These are phyloP conservation scores for Holotrichia oblita DNA, from an alignment of 1,140 invertebrate species.

Conservation along the genomic window DNA sequence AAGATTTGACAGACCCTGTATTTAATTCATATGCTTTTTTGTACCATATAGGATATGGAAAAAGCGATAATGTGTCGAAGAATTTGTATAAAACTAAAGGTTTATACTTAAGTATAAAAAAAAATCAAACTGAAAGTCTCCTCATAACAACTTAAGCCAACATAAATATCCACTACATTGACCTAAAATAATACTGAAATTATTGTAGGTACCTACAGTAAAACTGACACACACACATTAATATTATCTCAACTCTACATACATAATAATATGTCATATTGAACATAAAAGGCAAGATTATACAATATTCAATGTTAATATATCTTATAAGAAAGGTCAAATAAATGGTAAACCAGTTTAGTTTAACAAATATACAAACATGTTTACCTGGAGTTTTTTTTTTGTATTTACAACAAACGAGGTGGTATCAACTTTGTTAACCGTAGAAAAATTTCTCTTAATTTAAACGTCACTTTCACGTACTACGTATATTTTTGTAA, in stretches of 20 bases:
- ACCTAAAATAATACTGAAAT: slow-evolving; percentile 9
- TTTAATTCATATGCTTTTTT: too few relatives aligned
- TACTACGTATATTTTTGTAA: slow-evolving; percentile 1
- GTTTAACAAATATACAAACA: slow-evolving; percentile 32
- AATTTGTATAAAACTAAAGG: too few relatives aligned
- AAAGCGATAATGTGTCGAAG: too few relatives aligned
- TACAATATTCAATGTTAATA: slow-evolving; percentile 32
- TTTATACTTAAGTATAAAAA: too few relatives aligned
- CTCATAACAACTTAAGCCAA: too few relatives aligned
- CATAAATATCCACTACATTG: neutral
- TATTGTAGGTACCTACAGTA: neutral
- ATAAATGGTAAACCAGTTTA: slow-evolving; percentile 29
- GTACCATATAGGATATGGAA: too few relatives aligned
- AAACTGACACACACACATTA: neutral
- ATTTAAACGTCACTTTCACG: slow-evolving; percentile 24
- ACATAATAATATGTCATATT: too few relatives aligned
- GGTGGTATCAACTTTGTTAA: slow-evolving; percentile 12
- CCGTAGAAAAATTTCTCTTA: slow-evolving; percentile 26
- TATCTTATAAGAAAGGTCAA: slow-evolving; percentile 27
- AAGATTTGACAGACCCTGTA: too few relatives aligned
- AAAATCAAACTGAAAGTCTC: too few relatives aligned
- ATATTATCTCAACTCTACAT: neutral
- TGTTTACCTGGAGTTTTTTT: slow-evolving; percentile 20
- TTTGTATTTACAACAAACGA: slow-evolving; percentile 6
- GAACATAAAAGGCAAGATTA: neutral